Evolutionary conservation across 2,888 invertebrate genomes (phyloP), one percentile per base, ranked within the genome.

Genomic region (Parochlus steinenii): DNA sequence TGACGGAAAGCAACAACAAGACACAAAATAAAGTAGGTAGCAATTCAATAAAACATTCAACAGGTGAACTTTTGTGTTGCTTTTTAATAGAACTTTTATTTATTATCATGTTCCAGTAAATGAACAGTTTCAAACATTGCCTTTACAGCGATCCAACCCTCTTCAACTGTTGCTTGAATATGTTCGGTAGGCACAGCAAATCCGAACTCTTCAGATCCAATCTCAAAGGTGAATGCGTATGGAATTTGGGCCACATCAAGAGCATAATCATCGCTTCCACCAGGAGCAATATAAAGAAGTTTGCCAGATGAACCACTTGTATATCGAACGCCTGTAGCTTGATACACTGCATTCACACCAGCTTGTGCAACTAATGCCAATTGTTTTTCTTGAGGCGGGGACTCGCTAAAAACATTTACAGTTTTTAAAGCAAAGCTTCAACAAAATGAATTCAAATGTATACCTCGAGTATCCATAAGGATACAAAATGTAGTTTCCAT

Each of bases 111-210:
- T n/a, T n/a, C n/a, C n/a, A n/a, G n/a, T n/a, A n/a, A n/a, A n/a
- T n/a, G n/a, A 26, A 54, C 52, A 7, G 44, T 46, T 38, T 49
- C 50, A 42, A 55, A 56, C 58, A 58, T 58, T 41, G 56, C 56
- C n/a, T 49, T 49, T 30, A 58, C 55, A 14, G 56, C 58, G 32
- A 51, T 48, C 58, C 58, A 58, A 31, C 55, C 54, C 42, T 58
- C 58, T 33, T 52, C 45, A 1, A 53, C 51, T 34, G 58, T 48
- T 11, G 48, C 46, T n/a, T 48, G 46, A 24, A 58, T 52, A 41
- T 51, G 44, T 7, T 51, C 48, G 3, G 45, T 41, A 3, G 56
- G 52, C 11, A 58, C 57, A 35, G 54, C 55, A 42, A 58, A 58
- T 33, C 57, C 57, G 17, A 51, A 47, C 6, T 53, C 48, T 2